Evolutionary conservation across 2,113 vertebrate genomes (phyloP), one percentile per base, ranked within the genome.

Genomic region (Daboia siamensis): DNA sequence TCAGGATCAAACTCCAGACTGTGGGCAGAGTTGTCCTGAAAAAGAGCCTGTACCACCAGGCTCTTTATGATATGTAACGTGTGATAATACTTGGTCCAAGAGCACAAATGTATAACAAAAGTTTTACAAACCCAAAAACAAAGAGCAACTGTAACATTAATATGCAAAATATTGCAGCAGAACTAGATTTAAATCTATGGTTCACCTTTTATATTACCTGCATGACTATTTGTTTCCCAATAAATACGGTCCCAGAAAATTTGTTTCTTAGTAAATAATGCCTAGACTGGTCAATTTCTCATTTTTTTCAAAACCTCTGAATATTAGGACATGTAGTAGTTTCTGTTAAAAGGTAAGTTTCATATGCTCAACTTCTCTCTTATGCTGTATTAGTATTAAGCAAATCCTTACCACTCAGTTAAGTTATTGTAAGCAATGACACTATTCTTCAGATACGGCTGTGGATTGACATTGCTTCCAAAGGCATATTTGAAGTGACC

Each of bases 391-490:
- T 54, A 74, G 33, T 48, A 46, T 0, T 0, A 88, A 54, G 1
- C 5, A 48, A 59, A 61, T 92, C 92, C 92, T 96, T 94, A 99
- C 99, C 98, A 98, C 92, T 99, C 98, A 88, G 98, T 98, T 86
- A 99, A 95, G 89, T 97, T 98, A 94, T 98, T 98, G 88, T 99
- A 99, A 13, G 98, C 98, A 51, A 98, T 97, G 3, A 99, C 97
- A 85, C 99, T 99, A 96, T 99, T 99, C 96, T 99, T 99, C 95
- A 99, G 97, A 94, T 99, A 99, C 0, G 99, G 99, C 93, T 99
- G 99, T 1, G 98, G 99, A 1, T 98, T 99, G 92, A 99, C 97
- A 0, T 98, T 98, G 86, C 98, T 99, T 52, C 99, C 98, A 13
- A 99, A 99, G 29, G 99, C 99, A 0, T 99, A 99, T 33, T 98